phyloP scores from a whole-genome alignment of 2,888 invertebrate genomes.

The Ormyrus labotus region DNA sequence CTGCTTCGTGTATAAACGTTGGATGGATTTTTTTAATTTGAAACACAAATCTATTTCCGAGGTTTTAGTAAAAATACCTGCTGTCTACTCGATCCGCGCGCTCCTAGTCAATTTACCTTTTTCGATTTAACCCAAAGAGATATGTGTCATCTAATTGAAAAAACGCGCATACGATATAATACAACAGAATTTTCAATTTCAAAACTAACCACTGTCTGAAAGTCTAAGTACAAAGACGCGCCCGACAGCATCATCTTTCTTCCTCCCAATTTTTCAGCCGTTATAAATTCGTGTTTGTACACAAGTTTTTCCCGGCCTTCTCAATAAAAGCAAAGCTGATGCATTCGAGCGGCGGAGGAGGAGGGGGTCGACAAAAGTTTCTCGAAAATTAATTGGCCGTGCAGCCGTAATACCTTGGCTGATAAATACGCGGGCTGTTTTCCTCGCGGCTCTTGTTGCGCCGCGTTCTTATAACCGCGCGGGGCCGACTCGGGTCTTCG shows the following conservation, averaged over 20 bases:
- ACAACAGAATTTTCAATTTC: too few species aligned
- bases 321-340: neutral
- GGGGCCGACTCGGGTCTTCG: slow-evolving; percentile 27
- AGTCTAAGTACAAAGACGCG: too few species aligned
- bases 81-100: too few species aligned
- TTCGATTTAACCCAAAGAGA: too few species aligned
- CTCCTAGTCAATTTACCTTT: too few species aligned
- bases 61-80: too few species aligned
- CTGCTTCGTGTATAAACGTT: too few species aligned
- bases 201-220: too few species aligned
- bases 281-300: neutral
- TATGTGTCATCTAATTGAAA: too few species aligned
- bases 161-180: too few species aligned
- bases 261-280: neutral
- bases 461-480: neutral
- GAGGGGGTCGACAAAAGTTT: neutral
- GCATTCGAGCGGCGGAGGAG: neutral
- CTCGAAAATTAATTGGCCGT: slow-evolving; percentile 48
- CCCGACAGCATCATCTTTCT: neutral
- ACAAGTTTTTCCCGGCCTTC: neutral
- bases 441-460: neutral
- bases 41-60: too few species aligned
- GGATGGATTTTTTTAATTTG: too few species aligned
- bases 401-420: slow-evolving; percentile 26
- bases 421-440: slow-evolving; percentile 38